These are phyloP conservation scores for Drosophila kohkoa DNA, from an alignment of 1,140 invertebrate genomes.

Conservation along the genomic window DNA sequence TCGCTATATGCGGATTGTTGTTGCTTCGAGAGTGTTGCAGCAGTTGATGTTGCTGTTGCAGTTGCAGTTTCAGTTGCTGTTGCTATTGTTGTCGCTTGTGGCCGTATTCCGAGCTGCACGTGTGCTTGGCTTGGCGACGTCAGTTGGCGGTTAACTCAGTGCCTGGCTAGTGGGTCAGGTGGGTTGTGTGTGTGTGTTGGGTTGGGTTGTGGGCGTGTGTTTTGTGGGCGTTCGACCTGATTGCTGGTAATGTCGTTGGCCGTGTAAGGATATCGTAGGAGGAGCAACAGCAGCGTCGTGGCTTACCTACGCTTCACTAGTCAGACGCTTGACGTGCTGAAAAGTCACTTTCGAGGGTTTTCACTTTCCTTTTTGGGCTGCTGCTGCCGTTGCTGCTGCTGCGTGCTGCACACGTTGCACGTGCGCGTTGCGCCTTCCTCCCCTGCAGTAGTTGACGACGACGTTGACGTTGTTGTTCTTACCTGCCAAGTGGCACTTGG, in stretches of 20 bases:
- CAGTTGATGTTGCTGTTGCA: constrained; percentile 13
- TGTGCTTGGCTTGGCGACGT: constrained; percentile 51
- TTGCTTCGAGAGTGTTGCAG: neutral
- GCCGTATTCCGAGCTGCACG: constrained; percentile 45
- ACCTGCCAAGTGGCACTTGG: constrained; percentile 68
- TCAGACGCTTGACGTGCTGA: constrained; percentile 60
- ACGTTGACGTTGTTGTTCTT: constrained; percentile 24
- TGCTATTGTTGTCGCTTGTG: constrained; percentile 28
- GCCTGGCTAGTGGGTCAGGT: constrained; percentile 44
- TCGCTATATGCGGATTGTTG: constrained; percentile 57
- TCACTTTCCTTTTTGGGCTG: constrained; percentile 59
- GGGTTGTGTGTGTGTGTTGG: constrained; percentile 9
- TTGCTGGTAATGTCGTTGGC: constrained; percentile 49
- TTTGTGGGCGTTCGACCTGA: constrained; percentile 29
- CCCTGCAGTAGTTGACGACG: constrained; percentile 16
- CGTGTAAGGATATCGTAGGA: constrained; percentile 44
- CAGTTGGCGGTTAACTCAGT: constrained; percentile 55
- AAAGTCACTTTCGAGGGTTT: constrained; percentile 78
- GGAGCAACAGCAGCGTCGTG: constrained; percentile 5
- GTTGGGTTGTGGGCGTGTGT: neutral
- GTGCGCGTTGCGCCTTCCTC: constrained; percentile 51
- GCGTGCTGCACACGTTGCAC: constrained; percentile 57
- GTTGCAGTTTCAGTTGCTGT: constrained; percentile 12
- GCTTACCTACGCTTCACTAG: constrained; percentile 55
- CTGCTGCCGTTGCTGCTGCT: constrained; percentile 11